These are phyloP conservation scores for Salvelinus fontinalis DNA, from an alignment of 2,113 vertebrate genomes.

Conservation along the genomic window DNA sequence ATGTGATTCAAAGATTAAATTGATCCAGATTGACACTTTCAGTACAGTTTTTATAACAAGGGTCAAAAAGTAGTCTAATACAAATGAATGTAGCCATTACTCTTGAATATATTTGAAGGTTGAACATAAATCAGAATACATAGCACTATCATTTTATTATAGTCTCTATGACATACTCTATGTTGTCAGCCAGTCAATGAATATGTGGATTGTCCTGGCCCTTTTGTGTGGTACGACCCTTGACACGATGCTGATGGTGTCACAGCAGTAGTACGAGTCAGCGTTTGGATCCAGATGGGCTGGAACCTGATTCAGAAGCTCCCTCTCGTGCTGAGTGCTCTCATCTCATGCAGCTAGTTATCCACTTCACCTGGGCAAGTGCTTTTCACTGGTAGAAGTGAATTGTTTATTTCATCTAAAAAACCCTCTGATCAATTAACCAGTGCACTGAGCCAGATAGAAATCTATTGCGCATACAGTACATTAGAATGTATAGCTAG, in stretches of 20 bases:
- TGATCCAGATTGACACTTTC: neutral
- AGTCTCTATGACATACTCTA: neutral
- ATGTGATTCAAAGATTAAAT: neutral
- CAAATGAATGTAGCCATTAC: no score
- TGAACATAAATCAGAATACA: no score
- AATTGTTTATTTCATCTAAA: neutral
- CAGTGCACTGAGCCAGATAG: neutral
- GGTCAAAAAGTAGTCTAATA: no score
- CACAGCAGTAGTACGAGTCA: constrained; percentile 2
- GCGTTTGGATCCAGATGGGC: neutral
- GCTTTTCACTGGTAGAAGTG: neutral
- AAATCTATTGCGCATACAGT: no score
- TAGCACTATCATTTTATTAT: neutral
- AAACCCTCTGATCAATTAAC: neutral
- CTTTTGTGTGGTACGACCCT: neutral
- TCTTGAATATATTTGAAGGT: no score
- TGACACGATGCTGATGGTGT: neutral
- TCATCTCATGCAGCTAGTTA: neutral
- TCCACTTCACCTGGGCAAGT: neutral
- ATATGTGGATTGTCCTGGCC: neutral
- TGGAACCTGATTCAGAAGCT: neutral
- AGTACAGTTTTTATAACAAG: neutral
- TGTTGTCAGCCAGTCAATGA: neutral
- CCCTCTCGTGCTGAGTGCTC: neutral
- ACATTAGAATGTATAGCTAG: no score